Percentiles rank a stretch among this genome's conserved stretches.
These are phyloP conservation scores for Sepiola atlantica DNA, from an alignment of 2,888 invertebrate genomes.

Conservation along the genomic window DNA sequence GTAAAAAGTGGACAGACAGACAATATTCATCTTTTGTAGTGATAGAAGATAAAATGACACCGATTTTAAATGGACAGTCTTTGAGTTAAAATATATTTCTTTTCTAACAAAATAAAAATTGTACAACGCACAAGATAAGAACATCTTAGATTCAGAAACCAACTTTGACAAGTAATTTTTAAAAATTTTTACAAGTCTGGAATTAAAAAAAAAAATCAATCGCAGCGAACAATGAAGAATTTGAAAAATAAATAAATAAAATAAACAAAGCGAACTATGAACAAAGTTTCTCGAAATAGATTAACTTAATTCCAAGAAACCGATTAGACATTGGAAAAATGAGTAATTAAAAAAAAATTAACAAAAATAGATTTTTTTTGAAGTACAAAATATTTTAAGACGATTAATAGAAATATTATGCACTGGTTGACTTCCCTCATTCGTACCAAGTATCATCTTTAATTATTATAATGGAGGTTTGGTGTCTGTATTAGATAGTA, in stretches of 20 bases:
- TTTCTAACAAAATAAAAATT: neutral
- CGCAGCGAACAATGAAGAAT: neutral
- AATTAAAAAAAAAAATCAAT: slow-evolving; percentile 6
- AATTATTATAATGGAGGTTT: neutral
- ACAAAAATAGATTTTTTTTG: neutral
- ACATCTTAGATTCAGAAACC: neutral
- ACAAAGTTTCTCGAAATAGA: slow-evolving; percentile 32
- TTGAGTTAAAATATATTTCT: neutral
- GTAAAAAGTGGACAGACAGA: too few species aligned
- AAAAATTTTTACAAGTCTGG: neutral
- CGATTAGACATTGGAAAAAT: neutral
- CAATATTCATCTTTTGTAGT: too few species aligned
- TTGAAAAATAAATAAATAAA: neutral
- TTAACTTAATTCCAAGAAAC: slow-evolving; percentile 5
- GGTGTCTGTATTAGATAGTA: too few species aligned
- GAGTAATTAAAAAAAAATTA: neutral
- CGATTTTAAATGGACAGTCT: neutral
- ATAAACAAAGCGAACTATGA: neutral
- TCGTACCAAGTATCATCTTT: too few species aligned
- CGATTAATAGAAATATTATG: neutral
- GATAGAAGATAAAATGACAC: neutral
- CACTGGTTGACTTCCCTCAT: too few species aligned
- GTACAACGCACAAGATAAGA: neutral
- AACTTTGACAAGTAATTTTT: neutral
- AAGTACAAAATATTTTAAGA: neutral